Conservation (phyloP, 2,888 invertebrate species). For the Amorpha juglandis region DNA sequence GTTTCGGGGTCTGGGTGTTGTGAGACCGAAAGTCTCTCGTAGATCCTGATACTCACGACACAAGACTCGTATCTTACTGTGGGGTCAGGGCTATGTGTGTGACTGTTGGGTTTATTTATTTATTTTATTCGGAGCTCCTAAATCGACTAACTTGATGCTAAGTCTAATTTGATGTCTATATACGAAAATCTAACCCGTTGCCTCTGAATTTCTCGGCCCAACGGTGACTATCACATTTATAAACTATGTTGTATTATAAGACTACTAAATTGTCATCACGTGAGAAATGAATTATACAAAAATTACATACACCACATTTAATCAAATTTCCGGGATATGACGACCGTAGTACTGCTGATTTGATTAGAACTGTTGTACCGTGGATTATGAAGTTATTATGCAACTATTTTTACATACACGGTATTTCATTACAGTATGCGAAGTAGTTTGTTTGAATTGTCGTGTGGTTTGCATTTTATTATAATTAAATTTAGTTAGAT, state of each 20-base stretch:
- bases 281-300: not conserved
- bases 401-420: conserved; percentile 13
- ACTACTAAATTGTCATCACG: not conserved
- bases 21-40: too few species aligned
- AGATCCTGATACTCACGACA: too few species aligned
- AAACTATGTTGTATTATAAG: not conserved
- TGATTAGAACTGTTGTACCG: conserved; percentile 20
- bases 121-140: too few species aligned
- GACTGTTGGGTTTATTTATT: too few species aligned
- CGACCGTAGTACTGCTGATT: conserved; percentile 19
- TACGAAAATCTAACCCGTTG: too few species aligned
- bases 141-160: too few species aligned
- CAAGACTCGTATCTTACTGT: too few species aligned
- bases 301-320: not conserved
- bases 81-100: too few species aligned
- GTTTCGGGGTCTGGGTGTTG: too few species aligned
- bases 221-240: not conserved
- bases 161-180: too few species aligned
- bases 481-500: too few species aligned
- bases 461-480: too few species aligned
- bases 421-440: not conserved
- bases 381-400: conserved; percentile 13
- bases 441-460: not conserved
- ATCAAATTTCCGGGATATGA: not conserved
- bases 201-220: not conserved